A percentile compares a stretch with the other conserved stretches of the same genome.
phyloP scores from a whole-genome alignment of 2,888 invertebrate genomes.

The Xestia xanthographa region DNA sequence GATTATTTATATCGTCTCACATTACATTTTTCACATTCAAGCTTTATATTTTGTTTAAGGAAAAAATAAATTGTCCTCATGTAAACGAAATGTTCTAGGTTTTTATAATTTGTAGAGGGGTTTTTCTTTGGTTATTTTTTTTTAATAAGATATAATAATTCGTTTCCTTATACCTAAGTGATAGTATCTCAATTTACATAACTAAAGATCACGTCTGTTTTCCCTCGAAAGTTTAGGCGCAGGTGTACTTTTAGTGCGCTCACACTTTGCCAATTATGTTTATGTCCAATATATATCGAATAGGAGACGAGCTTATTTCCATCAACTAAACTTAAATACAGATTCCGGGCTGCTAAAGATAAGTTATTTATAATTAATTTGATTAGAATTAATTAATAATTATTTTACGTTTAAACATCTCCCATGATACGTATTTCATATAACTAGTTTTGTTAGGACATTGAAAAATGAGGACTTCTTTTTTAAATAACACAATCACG shows the following conservation, averaged over 20 bases:
- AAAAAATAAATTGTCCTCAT: not conserved
- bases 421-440: not conserved
- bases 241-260: not conserved
- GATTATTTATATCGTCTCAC: slow-evolving; percentile 48
- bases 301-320: no score
- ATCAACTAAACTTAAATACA: no score
- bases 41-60: not conserved
- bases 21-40: slow-evolving; percentile 54
- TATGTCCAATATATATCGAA: no score
- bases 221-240: no score
- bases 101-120: not conserved
- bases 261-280: no score
- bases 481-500: not conserved
- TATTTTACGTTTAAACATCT: not conserved
- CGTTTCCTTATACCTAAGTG: no score
- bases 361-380: no score
- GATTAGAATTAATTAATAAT: not conserved
- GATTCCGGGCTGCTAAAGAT: no score
- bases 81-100: not conserved
- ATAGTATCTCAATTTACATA: no score
- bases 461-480: not conserved
- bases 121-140: not conserved
- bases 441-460: not conserved
- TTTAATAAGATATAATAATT: no score
- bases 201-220: no score